Evolutionary conservation across 2,113 vertebrate genomes (phyloP).

Genomic region (Corvus cornix): DNA sequence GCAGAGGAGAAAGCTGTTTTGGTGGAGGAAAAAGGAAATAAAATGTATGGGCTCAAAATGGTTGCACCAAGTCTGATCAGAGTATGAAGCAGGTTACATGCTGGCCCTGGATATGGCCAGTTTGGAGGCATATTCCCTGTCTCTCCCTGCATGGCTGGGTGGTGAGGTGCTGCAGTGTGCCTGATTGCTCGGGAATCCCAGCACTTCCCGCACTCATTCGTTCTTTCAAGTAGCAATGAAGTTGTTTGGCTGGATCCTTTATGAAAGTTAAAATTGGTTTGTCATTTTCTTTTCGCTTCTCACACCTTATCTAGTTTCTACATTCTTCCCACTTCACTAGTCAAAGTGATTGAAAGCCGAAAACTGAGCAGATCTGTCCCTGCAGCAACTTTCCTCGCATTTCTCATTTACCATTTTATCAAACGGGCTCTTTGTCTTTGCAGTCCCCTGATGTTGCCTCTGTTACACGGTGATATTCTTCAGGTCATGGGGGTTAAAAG

Average conservation of each 20-base stretch:
- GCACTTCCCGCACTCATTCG: accelerated
- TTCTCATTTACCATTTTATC: conserved; percentile 80
- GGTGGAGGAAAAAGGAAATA: neutral
- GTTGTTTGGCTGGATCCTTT: conserved; percentile 32
- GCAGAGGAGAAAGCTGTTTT: neutral
- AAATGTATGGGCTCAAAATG: neutral
- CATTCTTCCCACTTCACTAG: conserved; percentile 77
- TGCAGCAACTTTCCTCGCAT: conserved; percentile 77
- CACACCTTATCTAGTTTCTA: conserved; percentile 78
- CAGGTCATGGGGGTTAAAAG: conserved; percentile 81
- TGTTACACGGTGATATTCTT: conserved; percentile 76
- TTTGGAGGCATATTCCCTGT: accelerated
- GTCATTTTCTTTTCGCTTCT: conserved; percentile 39
- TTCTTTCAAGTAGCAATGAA: conserved; percentile 26
- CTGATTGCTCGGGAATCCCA: neutral
- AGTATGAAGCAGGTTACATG: neutral
- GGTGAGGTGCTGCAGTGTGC: neutral
- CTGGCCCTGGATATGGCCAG: neutral
- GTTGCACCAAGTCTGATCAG: neutral
- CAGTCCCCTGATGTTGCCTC: conserved; percentile 71
- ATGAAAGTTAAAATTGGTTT: conserved; percentile 57
- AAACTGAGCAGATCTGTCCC: conserved; percentile 78
- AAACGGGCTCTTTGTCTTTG: conserved; percentile 80
- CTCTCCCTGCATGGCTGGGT: accelerated
- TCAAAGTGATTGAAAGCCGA: conserved; percentile 81